Base-by-base conservation (phyloP, 2,113 vertebrate genomes). In the Nannobrachium achirus region DNA sequence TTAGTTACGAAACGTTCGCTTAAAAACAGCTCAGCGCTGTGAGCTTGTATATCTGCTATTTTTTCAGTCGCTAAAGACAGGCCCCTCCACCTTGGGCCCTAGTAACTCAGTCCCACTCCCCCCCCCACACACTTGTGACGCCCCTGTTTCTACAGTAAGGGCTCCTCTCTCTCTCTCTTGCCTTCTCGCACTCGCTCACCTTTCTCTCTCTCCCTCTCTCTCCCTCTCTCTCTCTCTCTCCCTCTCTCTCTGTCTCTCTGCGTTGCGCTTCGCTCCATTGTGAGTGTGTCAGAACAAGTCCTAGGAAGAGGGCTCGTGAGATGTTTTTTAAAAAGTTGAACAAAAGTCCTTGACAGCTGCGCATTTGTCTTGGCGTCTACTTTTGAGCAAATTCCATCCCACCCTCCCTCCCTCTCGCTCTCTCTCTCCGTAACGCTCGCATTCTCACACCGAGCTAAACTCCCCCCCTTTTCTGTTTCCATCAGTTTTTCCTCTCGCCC, bases 311-410 rank as follows among this genome's bases (percentile, higher is more conserved):
- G 8, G 18, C 14, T n/a, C 40, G 8, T 60, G 61, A 81, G 57
- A 68, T 80, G 74, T 84, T 85, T 87, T 86, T 73, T 59, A 80
- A 60, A 33, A 66, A 52, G 25, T 33, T 33, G 83, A 84, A 81
- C 80, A 82, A 81, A 89, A 84, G 75, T 89, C 75, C 71, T 66
- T 83, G 86, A 89, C 87, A 88, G 90, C 87, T 86, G 89, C 80
- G 41, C 83, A 71, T 88, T 88, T 77, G 71, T 79, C 73, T 91
- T 85, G 86, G 88, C 88, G 76, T 64, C 45, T 8, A 15, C 78
- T 71, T 84, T 79, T 80, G 69, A 85, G 59, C 68, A 75, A 89
- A 91, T 90, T 90, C 86, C 90, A 76, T 89, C 84, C 85, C 83
- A 58, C 86, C 86, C 83, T 74, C 25, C 25, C 25, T n/a, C n/a